Evolutionary conservation across 2,113 vertebrate species (phyloP).

Genomic region (Gallinago media): DNA sequence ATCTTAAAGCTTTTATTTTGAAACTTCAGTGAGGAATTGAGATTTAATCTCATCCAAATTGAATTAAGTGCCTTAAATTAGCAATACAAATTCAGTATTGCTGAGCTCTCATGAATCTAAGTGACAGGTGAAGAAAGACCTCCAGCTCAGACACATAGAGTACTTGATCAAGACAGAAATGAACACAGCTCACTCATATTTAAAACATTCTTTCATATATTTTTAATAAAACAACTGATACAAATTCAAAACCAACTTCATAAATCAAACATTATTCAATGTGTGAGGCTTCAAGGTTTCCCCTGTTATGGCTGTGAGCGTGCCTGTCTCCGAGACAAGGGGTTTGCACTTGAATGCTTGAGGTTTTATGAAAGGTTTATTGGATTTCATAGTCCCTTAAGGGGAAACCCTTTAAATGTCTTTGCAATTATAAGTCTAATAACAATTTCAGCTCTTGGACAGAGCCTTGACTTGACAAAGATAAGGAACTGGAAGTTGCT

Average conservation of each 20-base stretch:
- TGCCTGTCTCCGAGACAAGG: constrained; percentile 68
- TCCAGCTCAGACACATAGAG: constrained; percentile 25
- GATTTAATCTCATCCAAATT: constrained; percentile 56
- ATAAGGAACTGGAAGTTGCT: constrained; percentile 98
- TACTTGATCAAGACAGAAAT: constrained; percentile 47
- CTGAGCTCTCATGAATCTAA: constrained; percentile 25
- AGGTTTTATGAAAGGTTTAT: constrained; percentile 97
- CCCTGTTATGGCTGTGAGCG: constrained; percentile 68
- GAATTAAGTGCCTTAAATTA: constrained; percentile 65
- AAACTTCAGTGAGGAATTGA: constrained; percentile 47
- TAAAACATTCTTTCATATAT: constrained; percentile 86
- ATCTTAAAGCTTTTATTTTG: constrained; percentile 35
- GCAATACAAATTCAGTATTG: constrained; percentile 18
- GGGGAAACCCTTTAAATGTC: constrained; percentile 99
- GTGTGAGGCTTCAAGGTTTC: constrained; percentile 80
- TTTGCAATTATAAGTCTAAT: constrained; percentile 99
- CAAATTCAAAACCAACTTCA: constrained; percentile 87
- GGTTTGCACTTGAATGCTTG: constrained; percentile 75
- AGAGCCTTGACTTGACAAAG: constrained; percentile 91
- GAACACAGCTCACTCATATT: constrained; percentile 79
- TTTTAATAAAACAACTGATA: constrained; percentile 92
- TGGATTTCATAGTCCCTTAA: constrained; percentile 95
- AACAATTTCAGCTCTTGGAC: constrained; percentile 91
- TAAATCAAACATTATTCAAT: constrained; percentile 90
- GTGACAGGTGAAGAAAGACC: constrained; percentile 36